Percentiles rank a stretch among this genome's conserved stretches.
Conservation (phyloP, 1,140 invertebrate genomes). For the Melitaea cinxia region DNA sequence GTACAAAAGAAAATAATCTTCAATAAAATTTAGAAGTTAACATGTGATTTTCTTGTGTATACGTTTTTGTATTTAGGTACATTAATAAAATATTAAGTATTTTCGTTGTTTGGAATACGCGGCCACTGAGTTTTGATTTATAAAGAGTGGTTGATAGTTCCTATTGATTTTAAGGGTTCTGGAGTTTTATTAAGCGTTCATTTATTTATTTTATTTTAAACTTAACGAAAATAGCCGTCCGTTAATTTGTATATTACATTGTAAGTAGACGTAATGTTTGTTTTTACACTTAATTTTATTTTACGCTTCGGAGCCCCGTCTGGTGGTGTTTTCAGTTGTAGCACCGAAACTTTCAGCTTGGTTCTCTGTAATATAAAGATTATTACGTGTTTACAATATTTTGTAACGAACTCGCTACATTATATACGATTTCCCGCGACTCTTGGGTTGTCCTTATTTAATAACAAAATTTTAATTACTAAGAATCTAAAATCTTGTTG, state of each 20-base stretch:
- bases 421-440: too few species aligned
- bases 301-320: constrained; percentile 6
- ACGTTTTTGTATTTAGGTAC: not conserved
- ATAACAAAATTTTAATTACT: too few species aligned
- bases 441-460: too few species aligned
- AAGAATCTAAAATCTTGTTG: too few species aligned
- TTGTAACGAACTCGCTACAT: too few species aligned
- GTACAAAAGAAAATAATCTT: not conserved
- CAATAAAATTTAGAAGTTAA: not conserved
- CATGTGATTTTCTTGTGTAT: not conserved
- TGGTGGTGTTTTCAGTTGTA: constrained; percentile 2
- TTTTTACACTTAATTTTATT: constrained; percentile 10
- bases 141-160: constrained; percentile 66
- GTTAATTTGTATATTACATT: constrained; percentile 32
- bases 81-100: not conserved
- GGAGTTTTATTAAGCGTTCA: constrained; percentile 26
- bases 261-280: constrained; percentile 16
- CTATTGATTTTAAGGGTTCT: constrained; percentile 51
- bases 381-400: not conserved
- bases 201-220: constrained; percentile 30
- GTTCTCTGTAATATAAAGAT: not conserved
- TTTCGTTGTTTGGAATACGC: constrained; percentile 31
- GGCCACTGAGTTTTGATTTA: constrained; percentile 53
- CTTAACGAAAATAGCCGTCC: constrained; percentile 30
- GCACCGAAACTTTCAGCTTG: constrained; percentile 1